Base-by-base conservation (phyloP, 2,113 vertebrate genomes). In the Montifringilla adamsi region DNA sequence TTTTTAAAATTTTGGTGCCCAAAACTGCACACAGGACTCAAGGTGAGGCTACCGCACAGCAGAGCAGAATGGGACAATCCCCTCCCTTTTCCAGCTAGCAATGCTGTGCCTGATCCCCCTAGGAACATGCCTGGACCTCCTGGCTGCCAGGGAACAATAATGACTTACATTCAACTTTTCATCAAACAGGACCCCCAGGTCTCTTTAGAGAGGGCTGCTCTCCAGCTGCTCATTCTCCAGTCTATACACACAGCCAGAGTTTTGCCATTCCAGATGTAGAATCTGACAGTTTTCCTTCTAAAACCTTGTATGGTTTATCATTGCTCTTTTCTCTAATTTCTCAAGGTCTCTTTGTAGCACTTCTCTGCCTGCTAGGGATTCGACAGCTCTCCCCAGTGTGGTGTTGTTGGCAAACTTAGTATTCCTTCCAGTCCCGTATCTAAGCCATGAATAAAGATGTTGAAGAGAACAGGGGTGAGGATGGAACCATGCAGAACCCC, bases 1-100 rank as follows among this genome's bases (percentile, higher is more conserved):
- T 53, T 75, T 75, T 41, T 26, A 13, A 18, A 53, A 47, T 68
- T 46, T 11, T 82, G 14, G 7, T 35, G 20, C n/a, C 60, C 8
- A 53, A 75, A 75, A 22, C 11, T 60, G 15, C 23, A 2, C 23
- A 1, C 28, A 37, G 9, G 0, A 59, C 18, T 60, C 2, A 2
- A 60, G 7, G 11, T 67, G 39, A 30, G 37, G 19, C 37, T 0
- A 0, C 23, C 4, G 3, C 37, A 66, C 2, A 1, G 7, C 52
- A 59, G 33, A 74, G 23, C 33, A 67, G 52, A 50, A 18, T 0
- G 0, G 15, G 23, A 30, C 28, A 82, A 13, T 53, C 20, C 3
- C 3, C 4, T 44, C 16, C 39, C 28, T 89, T 39, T 8, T 24
- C 16, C 0, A 0, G 15, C 33, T 60, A 33, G 12, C 0, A 0